A percentile compares a stretch with the other conserved stretches of the same genome.
These are phyloP conservation scores for Spilosoma lubricipeda DNA, from an alignment of 2,888 invertebrate species.

Conservation along the genomic window DNA sequence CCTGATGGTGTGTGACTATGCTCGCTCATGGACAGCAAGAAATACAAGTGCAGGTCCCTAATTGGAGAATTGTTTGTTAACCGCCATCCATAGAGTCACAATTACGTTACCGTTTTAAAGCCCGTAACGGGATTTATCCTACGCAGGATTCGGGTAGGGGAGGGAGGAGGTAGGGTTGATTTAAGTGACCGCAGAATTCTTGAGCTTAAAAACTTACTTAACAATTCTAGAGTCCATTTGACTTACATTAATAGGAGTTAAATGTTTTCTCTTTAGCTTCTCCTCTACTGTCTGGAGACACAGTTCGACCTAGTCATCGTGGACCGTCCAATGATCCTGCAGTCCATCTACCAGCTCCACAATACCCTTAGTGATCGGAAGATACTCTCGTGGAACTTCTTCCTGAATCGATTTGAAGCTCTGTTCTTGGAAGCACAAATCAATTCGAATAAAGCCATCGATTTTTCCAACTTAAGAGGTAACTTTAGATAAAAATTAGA, in stretches of 20 bases:
- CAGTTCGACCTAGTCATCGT: constrained; percentile 99
- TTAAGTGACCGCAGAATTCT: too few species aligned
- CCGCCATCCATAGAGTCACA: too few species aligned
- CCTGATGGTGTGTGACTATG: too few species aligned
- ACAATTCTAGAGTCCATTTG: too few species aligned
- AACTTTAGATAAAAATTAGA: constrained; percentile 5
- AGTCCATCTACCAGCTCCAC: constrained; percentile 97
- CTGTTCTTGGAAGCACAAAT: constrained; percentile 98
- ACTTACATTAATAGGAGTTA: background rate
- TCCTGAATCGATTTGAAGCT: constrained; percentile 96
- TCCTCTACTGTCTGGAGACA: constrained; percentile 97
- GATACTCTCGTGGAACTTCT: constrained; percentile 99
- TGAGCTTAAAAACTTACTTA: too few species aligned
- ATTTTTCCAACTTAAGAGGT: constrained; percentile 94
- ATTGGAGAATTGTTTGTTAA: too few species aligned
- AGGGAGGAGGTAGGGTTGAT: too few species aligned
- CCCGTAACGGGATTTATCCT: too few species aligned
- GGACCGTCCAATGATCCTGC: constrained; percentile 98
- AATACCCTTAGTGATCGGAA: constrained; percentile 96
- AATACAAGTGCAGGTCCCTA: too few species aligned
- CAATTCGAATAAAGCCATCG: constrained; percentile 93
- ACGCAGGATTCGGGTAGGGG: too few species aligned
- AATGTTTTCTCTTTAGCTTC: constrained; percentile 88
- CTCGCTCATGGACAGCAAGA: too few species aligned
- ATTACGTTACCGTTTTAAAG: too few species aligned